Conservation (phyloP, 2,113 vertebrate species). For the human (Homo sapiens) region GRCh38 chr14:101538501-101539000, state of each 20-base stretch:
- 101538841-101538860: not conserved
- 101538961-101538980: not conserved
- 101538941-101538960: not conserved
- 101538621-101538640: fast-evolving
- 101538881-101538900: not conserved
- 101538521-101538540: no score
- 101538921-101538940: not conserved
- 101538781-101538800: not conserved
- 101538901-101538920: fast-evolving
- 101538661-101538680: fast-evolving
- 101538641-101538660: not conserved
- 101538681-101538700: not conserved
- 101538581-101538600: not conserved
- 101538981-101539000: not conserved
- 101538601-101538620: not conserved
- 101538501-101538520: not conserved
- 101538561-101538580: fast-evolving
- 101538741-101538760: not conserved
- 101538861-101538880: not conserved
- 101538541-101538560: fast-evolving
- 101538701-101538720: fast-evolving
- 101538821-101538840: not conserved
- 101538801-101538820: not conserved
- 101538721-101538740: fast-evolving
- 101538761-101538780: not conserved